Evolutionary conservation across 2,797 vertebrate genomes (phyloP).

Genomic region (Cossypha caffra): DNA sequence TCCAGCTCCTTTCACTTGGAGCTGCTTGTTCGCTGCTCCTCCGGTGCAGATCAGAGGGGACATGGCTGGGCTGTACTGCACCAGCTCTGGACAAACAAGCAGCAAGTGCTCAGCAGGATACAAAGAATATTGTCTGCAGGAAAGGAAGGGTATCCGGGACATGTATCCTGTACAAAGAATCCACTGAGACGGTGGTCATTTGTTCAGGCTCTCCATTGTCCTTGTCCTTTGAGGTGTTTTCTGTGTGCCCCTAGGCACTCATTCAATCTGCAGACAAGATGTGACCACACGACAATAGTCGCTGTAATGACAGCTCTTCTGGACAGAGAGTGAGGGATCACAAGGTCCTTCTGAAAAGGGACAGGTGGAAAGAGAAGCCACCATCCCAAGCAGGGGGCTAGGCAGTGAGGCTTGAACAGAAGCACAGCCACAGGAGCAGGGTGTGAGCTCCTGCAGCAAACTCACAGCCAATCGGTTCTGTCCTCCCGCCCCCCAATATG

Average conservation of each 20-base stretch:
- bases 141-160: neutral
- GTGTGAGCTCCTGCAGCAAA: neutral
- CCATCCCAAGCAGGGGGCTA: neutral
- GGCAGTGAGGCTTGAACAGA: neutral
- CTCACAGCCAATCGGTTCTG: neutral
- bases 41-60: accelerated
- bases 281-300: neutral
- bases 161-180: neutral
- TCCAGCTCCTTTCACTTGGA: neutral
- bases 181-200: neutral
- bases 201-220: neutral
- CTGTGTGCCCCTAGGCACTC: accelerated
- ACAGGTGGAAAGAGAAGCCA: neutral
- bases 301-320: neutral
- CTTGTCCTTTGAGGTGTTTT: neutral
- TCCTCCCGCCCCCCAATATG: neutral
- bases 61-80: neutral
- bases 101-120: neutral
- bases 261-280: neutral
- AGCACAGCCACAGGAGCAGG: neutral
- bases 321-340: neutral
- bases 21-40: neutral
- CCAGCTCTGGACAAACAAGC: neutral
- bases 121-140: neutral
- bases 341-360: neutral